Evolutionary conservation across 2,113 vertebrate genomes (phyloP).

Genomic region (Pollachius pollachius): DNA sequence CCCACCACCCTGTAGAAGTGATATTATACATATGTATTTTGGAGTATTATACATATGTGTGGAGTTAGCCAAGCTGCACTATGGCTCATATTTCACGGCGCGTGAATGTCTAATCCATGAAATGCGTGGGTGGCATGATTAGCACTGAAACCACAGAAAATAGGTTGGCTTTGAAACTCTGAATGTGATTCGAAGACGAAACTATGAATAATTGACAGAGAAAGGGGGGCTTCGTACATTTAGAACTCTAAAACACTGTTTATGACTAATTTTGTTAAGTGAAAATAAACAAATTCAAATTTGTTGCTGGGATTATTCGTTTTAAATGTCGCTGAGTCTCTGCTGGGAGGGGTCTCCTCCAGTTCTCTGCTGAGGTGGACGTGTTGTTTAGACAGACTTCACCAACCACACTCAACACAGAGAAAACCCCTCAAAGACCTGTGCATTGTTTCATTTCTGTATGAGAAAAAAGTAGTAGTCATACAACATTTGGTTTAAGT

Average conservation of each 20-base stretch:
- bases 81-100: conserved; percentile 66
- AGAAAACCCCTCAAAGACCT: too few relatives aligned
- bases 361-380: conserved; percentile 65
- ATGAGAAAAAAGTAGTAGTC: too few relatives aligned
- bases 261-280: conserved; percentile 82
- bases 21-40: conserved; percentile 18
- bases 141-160: conserved; percentile 71
- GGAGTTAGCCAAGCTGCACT: conserved; percentile 69
- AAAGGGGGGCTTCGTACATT: conserved; percentile 70
- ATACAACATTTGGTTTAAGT: too few relatives aligned
- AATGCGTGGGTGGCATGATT: conserved; percentile 78
- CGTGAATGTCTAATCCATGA: conserved; percentile 76
- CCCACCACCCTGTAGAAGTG: conserved; percentile 62
- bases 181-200: conserved; percentile 72
- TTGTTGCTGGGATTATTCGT: conserved; percentile 78
- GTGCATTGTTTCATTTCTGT: too few relatives aligned
- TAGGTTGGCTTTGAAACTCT: conserved; percentile 78
- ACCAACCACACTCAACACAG: conserved; percentile 25
- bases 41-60: conserved; percentile 58
- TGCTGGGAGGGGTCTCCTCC: conserved; percentile 61
- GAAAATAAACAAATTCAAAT: conserved; percentile 77
- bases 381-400: conserved; percentile 43
- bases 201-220: conserved; percentile 78
- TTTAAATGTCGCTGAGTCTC: conserved; percentile 57
- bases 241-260: conserved; percentile 72